phyloP scores from a whole-genome alignment of 2,113 vertebrate species.

The Takifugu flavidus region DNA sequence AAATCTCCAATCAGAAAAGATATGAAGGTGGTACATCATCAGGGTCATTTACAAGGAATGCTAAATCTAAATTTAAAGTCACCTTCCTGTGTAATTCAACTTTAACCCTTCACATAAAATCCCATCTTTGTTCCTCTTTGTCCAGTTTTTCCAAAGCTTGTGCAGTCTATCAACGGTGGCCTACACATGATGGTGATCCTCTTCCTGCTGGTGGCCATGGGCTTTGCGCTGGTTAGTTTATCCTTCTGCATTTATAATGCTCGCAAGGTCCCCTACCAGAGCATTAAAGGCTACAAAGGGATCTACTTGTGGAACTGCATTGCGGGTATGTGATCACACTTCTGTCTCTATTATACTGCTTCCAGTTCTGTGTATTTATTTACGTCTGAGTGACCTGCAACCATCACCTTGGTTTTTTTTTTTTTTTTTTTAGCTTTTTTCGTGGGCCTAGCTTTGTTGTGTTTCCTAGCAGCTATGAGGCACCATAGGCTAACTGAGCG shows the following conservation, averaged over 20 bases:
- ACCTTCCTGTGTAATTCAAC: no score
- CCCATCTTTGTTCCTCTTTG: slow-evolving; percentile 26
- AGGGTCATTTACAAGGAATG: no score
- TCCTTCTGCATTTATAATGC: slow-evolving; percentile 92
- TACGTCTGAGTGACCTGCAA: not conserved
- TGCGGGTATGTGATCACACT: slow-evolving; percentile 40
- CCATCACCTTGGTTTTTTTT: slow-evolving; percentile 30
- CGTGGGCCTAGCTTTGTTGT: slow-evolving; percentile 75
- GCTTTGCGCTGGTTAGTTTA: slow-evolving; percentile 86
- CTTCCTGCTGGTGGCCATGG: slow-evolving; percentile 84
- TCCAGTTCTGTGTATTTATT: not conserved
- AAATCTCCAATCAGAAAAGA: no score
- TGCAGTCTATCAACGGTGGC: slow-evolving; percentile 81
- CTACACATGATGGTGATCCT: slow-evolving; percentile 88
- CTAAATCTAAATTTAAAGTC: no score
- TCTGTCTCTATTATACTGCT: not conserved
- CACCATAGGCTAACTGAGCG: slow-evolving; percentile 83
- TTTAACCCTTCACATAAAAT: not conserved
- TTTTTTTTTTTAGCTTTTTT: slow-evolving; percentile 79
- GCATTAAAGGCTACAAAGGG: slow-evolving; percentile 90
- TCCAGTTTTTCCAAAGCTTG: slow-evolving; percentile 90
- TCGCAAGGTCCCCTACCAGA: slow-evolving; percentile 88
- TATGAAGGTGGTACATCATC: no score
- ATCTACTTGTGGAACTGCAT: slow-evolving; percentile 93
- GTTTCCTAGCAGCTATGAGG: slow-evolving; percentile 85